Percentiles rank a stretch among this genome's conserved stretches.
Conservation (phyloP, 2,888 invertebrate species). For the Perizoma flavofasciatum region DNA sequence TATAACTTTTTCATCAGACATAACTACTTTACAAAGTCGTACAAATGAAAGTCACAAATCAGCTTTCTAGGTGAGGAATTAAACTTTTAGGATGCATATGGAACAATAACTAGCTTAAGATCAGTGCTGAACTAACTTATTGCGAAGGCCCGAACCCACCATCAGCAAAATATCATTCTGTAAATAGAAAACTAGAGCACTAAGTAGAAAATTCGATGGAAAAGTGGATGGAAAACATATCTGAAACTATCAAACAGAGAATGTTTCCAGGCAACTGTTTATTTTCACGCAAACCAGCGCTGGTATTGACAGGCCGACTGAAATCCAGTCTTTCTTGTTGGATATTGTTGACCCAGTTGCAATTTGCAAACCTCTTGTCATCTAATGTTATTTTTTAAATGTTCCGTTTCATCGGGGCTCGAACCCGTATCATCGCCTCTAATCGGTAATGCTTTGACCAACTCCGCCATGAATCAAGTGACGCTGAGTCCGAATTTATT, state of each 20-base stretch:
- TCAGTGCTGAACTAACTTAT: no score
- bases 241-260: constrained; percentile 7
- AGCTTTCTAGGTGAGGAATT: constrained; percentile 6
- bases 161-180: no score
- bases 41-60: constrained; percentile 16
- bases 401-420: no score
- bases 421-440: no score
- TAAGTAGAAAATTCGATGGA: neutral
- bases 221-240: neutral
- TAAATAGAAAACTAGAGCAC: neutral
- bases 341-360: constrained; percentile 54
- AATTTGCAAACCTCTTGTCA: constrained; percentile 1
- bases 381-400: neutral
- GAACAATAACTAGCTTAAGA: no score
- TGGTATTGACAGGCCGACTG: constrained; percentile 50
- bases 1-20: constrained; percentile 10
- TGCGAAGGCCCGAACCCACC: no score
- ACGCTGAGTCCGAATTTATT: no score
- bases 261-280: constrained; percentile 27
- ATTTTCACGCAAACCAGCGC: constrained; percentile 35
- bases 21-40: constrained; percentile 4
- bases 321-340: constrained; percentile 45
- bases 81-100: neutral
- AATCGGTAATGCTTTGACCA: no score
- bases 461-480: no score